Conservation (phyloP, 2,888 invertebrate species). For the Anagyrus pseudococci region DNA sequence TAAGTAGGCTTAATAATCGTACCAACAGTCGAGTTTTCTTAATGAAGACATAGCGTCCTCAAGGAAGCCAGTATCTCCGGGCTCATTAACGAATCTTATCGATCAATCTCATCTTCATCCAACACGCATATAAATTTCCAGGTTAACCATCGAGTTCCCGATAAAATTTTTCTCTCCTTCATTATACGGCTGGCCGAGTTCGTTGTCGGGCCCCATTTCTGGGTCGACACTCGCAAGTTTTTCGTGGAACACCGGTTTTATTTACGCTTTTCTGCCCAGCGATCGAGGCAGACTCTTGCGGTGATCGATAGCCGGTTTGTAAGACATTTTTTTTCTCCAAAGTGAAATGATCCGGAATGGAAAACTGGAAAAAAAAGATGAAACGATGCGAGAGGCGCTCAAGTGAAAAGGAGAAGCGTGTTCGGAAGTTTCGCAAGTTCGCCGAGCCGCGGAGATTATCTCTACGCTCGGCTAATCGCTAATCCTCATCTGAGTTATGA, state of each 20-base stretch:
- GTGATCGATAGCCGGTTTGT: too few species aligned
- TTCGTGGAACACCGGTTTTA: too few species aligned
- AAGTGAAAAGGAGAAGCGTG: slow-evolving; percentile 7
- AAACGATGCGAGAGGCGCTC: not conserved
- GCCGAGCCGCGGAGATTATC: slow-evolving; percentile 24
- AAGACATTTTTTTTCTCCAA: not conserved
- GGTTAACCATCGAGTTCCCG: not conserved
- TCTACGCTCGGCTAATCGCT: slow-evolving; percentile 20
- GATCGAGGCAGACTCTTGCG: too few species aligned
- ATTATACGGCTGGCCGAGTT: slow-evolving; percentile 12
- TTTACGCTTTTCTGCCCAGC: too few species aligned
- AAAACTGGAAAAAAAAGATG: slow-evolving; percentile 4
- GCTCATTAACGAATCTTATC: slow-evolving; percentile 36
- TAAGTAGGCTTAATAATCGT: slow-evolving; percentile 1
- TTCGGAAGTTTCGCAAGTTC: slow-evolving; percentile 7
- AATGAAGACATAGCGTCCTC: slow-evolving; percentile 26
- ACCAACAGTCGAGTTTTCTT: slow-evolving; percentile 8
- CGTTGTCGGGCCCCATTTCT: not conserved
- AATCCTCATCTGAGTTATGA: slow-evolving; percentile 34
- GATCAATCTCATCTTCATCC: slow-evolving; percentile 26
- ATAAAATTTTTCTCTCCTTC: slow-evolving; percentile 15
- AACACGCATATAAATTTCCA: not conserved
- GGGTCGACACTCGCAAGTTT: too few species aligned
- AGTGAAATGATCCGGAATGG: not conserved
- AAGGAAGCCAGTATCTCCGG: slow-evolving; percentile 16